Evolutionary conservation across 2,888 invertebrate genomes (phyloP).

Genomic region (Antitype chi): DNA sequence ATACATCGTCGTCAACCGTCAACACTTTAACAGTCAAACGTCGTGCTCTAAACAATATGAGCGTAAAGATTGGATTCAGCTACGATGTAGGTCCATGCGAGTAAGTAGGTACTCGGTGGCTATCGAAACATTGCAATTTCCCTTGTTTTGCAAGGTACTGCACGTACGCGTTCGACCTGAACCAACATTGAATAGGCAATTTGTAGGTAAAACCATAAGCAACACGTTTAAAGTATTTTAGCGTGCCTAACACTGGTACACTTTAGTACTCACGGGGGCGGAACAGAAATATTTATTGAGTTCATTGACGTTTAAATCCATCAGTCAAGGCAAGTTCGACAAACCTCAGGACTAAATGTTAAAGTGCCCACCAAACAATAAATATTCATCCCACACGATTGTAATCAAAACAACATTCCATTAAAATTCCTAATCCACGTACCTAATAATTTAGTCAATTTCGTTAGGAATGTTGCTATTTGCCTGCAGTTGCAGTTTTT

Average conservation of each 20-base stretch:
- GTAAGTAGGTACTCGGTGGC: constrained; percentile 5
- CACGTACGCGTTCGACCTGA: constrained; percentile 47
- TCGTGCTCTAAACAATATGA: not conserved
- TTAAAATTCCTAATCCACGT: constrained; percentile 51
- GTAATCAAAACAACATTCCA: constrained; percentile 53
- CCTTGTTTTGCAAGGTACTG: constrained; percentile 47
- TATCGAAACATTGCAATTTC: constrained; percentile 35
- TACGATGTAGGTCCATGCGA: constrained; percentile 28
- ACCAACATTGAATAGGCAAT: constrained; percentile 50
- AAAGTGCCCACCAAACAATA: constrained; percentile 38
- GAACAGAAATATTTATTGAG: not conserved
- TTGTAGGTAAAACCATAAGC: constrained; percentile 50
- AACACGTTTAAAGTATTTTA: constrained; percentile 31
- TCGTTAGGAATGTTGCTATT: constrained; percentile 42
- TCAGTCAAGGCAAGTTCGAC: not conserved
- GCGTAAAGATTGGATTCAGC: not conserved
- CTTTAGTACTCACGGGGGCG: not conserved
- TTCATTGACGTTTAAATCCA: not conserved
- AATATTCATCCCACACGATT: constrained; percentile 49
- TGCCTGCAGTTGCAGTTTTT: constrained; percentile 38
- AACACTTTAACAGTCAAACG: not conserved
- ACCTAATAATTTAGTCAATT: constrained; percentile 50
- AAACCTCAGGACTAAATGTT: constrained; percentile 10
- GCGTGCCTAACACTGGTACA: constrained; percentile 19
- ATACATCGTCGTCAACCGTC: not conserved